phyloP scores from a whole-genome alignment of 2,888 invertebrate species.

The Toxonevra muliebris region DNA sequence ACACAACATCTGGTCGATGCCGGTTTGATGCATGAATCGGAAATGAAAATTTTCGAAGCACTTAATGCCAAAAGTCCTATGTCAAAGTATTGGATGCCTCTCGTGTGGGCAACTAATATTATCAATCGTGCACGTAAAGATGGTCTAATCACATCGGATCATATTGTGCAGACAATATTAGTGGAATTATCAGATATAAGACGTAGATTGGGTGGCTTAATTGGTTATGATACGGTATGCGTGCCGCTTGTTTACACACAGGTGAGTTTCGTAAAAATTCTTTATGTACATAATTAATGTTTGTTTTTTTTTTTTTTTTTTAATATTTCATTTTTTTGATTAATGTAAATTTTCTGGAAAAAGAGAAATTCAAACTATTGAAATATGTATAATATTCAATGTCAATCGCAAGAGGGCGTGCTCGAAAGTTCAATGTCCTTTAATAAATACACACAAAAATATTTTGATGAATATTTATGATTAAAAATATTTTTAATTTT shows the following conservation, averaged over 20 bases:
- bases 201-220: slow-evolving; percentile 81
- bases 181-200: slow-evolving; percentile 90
- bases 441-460: background rate
- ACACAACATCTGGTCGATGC: slow-evolving; percentile 92
- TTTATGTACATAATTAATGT: background rate
- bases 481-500: slow-evolving; percentile 3
- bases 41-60: slow-evolving; percentile 89
- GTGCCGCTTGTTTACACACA: slow-evolving; percentile 93
- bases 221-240: slow-evolving; percentile 91
- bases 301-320: background rate
- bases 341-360: background rate
- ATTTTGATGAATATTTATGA: slow-evolving; percentile 8
- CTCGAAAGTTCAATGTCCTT: background rate
- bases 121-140: slow-evolving; percentile 89
- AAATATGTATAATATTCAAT: background rate
- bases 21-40: slow-evolving; percentile 90
- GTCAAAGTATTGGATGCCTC: slow-evolving; percentile 93
- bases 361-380: background rate
- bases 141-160: slow-evolving; percentile 85
- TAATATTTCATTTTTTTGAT: too few species aligned
- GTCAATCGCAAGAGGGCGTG: background rate
- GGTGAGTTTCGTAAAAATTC: slow-evolving; percentile 73
- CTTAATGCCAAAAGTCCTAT: slow-evolving; percentile 90
- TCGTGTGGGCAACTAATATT: slow-evolving; percentile 92
- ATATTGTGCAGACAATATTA: slow-evolving; percentile 89